Evolutionary conservation across 2,888 invertebrate genomes (phyloP).

Genomic region (Leucoma salicis): DNA sequence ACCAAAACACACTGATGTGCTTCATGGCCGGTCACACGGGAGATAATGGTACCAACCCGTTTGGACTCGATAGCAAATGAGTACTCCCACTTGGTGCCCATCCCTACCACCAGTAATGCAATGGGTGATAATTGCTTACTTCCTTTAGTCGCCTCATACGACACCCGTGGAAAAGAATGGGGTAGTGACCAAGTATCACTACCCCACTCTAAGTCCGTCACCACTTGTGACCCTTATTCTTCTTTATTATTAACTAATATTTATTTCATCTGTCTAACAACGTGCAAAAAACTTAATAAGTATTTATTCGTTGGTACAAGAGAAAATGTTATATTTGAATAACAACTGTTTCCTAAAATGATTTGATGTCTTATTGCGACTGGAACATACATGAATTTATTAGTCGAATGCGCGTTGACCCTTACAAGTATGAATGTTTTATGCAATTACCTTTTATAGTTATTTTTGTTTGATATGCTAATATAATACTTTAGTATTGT

Average conservation of each 20-base stretch:
- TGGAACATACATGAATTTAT: conserved; percentile 24
- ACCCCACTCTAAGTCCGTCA: not conserved
- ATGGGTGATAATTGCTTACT: no score
- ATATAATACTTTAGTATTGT: conserved; percentile 5
- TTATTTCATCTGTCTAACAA: not conserved
- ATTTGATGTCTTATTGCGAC: conserved; percentile 27
- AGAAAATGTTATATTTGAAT: conserved; percentile 27
- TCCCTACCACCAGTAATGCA: no score
- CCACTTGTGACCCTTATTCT: no score
- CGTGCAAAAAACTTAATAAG: not conserved
- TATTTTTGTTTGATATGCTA: conserved; percentile 13
- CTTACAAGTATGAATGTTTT: conserved; percentile 16
- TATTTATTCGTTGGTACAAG: conserved; percentile 3
- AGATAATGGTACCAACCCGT: no score
- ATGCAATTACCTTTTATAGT: conserved; percentile 3
- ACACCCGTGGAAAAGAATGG: not conserved
- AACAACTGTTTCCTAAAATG: conserved; percentile 25
- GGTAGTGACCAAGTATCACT: no score
- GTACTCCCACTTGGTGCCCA: no score
- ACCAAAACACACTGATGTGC: no score
- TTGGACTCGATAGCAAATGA: no score
- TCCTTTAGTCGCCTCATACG: not conserved
- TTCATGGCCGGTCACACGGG: no score
- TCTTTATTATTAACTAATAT: no score
- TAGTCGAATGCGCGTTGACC: conserved; percentile 14